Evolutionary conservation across 2,888 invertebrate genomes (phyloP).

Genomic region (Cryptocheilus praepositus): DNA sequence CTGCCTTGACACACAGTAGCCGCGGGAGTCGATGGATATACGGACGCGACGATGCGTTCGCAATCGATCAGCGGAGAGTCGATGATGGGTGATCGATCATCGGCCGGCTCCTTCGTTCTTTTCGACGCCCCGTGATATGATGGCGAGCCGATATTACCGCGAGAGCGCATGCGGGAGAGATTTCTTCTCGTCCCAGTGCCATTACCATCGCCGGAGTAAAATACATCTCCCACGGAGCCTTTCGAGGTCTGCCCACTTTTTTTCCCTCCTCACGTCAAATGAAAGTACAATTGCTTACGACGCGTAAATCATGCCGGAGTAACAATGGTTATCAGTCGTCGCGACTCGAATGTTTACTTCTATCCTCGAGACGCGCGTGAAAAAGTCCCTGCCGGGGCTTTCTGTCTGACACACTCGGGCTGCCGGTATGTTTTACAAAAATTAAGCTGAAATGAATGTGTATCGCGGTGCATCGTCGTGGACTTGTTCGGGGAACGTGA

Average conservation of each 20-base stretch:
- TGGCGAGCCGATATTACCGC: too few species aligned
- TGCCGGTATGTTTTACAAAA: neutral
- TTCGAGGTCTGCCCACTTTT: constrained; percentile 1
- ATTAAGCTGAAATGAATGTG: constrained; percentile 21
- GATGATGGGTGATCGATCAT: constrained; percentile 15
- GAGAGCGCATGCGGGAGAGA: too few species aligned
- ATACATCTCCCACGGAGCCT: too few species aligned
- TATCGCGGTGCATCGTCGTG: constrained; percentile 22
- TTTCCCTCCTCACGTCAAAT: neutral
- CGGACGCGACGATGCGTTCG: neutral
- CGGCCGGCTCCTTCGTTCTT: too few species aligned
- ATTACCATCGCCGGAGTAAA: too few species aligned
- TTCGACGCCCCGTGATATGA: too few species aligned
- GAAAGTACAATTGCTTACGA: constrained; percentile 30
- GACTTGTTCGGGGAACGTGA: neutral
- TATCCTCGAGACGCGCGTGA: constrained; percentile 12
- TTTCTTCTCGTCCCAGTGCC: too few species aligned
- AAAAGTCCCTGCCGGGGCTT: constrained; percentile 26
- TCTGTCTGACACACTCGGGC: too few species aligned
- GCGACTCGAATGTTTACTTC: constrained; percentile 17
- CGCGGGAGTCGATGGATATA: neutral
- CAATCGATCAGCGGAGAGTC: constrained; percentile 4
- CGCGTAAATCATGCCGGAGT: constrained; percentile 36
- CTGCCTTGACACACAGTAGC: constrained; percentile 17
- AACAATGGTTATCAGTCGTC: constrained; percentile 42